Conservation (phyloP, 2,888 invertebrate species). For the Eugnorisma glareosa region DNA sequence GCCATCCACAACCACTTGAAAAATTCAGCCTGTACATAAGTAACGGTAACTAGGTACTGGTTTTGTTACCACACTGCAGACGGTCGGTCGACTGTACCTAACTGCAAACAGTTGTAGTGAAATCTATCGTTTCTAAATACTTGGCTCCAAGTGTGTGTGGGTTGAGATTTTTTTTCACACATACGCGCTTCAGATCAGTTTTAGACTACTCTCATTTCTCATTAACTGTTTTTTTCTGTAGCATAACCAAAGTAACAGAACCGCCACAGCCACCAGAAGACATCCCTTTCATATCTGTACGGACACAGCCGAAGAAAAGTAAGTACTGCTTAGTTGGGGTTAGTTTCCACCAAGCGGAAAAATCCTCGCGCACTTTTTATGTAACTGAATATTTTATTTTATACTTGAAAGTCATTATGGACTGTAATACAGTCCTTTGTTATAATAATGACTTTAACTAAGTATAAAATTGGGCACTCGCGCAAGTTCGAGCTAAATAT, state of each 20-base stretch:
- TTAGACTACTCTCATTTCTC: neutral
- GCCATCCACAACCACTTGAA: no score
- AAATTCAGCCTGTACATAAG: no score
- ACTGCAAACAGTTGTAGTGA: neutral
- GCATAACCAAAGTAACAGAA: conserved; percentile 81
- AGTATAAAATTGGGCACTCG: no score
- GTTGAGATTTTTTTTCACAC: neutral
- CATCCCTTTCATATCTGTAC: conserved; percentile 80
- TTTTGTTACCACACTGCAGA: neutral
- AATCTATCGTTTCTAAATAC: neutral
- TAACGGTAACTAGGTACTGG: no score
- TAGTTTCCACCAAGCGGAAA: neutral
- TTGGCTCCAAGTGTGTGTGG: neutral
- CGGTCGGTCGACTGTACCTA: neutral
- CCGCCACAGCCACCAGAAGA: conserved; percentile 70
- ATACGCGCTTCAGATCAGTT: neutral
- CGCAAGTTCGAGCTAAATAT: no score
- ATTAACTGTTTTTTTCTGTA: conserved; percentile 56
- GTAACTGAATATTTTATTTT: neutral
- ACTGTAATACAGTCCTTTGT: no score
- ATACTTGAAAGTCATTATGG: no score
- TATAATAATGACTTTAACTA: no score
- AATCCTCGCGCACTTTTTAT: neutral
- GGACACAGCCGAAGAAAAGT: conserved; percentile 86
- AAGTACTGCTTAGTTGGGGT: conserved; percentile 66